Percentiles rank a stretch among this genome's conserved stretches.
phyloP scores from a whole-genome alignment of 1,140 invertebrate genomes.

The Microplitis mediator region DNA sequence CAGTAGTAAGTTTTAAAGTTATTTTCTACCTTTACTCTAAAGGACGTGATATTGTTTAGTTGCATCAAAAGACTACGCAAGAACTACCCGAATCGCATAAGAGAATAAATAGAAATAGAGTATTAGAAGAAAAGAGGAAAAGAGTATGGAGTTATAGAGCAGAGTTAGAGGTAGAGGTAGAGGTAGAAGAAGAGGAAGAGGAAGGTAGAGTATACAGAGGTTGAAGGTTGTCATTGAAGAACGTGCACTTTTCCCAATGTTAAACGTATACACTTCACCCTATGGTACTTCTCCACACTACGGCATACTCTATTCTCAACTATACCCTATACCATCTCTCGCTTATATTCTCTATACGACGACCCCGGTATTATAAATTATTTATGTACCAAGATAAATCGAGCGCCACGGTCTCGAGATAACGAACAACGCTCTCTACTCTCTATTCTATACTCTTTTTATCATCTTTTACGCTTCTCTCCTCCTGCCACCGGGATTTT shows the following conservation, averaged over 20 bases:
- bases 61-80: no score
- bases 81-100: no score
- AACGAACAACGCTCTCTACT: conserved; percentile 13
- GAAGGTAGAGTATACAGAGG: neutral
- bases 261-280: neutral
- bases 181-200: no score
- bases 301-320: neutral
- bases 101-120: no score
- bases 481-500: neutral
- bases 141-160: no score
- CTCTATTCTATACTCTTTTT: neutral
- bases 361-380: conserved; percentile 27
- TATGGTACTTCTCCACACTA: neutral
- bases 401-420: conserved; percentile 12
- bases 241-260: conserved; percentile 4
- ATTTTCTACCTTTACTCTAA: no score
- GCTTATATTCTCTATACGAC: neutral
- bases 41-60: no score
- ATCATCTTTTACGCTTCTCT: neutral
- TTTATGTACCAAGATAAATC: conserved; percentile 26
- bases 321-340: neutral
- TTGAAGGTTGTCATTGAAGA: conserved; percentile 1
- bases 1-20: no score
- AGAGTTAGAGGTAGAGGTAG: no score
- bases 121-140: no score